Evolutionary conservation across 2,888 invertebrate species (phyloP).

Genomic region (Brenthis ino): DNA sequence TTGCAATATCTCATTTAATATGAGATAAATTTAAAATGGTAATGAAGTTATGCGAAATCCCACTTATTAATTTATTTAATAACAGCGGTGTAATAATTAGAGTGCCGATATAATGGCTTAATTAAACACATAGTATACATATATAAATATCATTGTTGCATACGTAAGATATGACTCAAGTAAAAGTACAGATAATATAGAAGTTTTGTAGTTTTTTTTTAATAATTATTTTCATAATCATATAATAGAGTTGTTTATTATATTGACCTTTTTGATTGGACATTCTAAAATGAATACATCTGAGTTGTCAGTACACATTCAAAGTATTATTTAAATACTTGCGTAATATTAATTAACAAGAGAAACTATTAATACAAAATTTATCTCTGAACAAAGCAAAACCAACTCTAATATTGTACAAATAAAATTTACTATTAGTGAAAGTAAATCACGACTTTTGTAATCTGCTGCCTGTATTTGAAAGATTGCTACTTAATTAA

Average conservation of each 20-base stretch:
- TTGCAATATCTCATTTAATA: not conserved
- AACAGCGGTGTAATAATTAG: constrained; percentile 28
- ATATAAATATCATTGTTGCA: constrained; percentile 7
- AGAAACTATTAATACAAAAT: constrained; percentile 27
- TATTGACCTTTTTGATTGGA: constrained; percentile 4
- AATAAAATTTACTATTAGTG: constrained; percentile 12
- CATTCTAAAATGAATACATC: constrained; percentile 30
- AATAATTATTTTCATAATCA: not conserved
- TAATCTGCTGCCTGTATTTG: constrained; percentile 20
- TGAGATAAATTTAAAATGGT: constrained; percentile 17
- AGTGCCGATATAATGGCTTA: constrained; percentile 29
- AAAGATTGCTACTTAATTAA: constrained; percentile 27
- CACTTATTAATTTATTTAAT: constrained; percentile 26
- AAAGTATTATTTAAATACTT: constrained; percentile 37
- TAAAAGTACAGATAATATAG: constrained; percentile 4
- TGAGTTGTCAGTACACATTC: constrained; percentile 39
- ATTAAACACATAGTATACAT: constrained; percentile 21
- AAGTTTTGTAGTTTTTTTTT: not conserved
- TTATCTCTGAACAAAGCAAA: constrained; percentile 15
- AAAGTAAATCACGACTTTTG: not conserved
- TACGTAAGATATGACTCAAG: constrained; percentile 14
- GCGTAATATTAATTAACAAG: constrained; percentile 33
- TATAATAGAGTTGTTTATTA: constrained; percentile 1
- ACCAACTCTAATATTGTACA: constrained; percentile 2
- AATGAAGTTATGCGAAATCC: constrained; percentile 13